phyloP scores from a whole-genome alignment of 2,797 vertebrate species.

The Rhinichthys osculus region DNA sequence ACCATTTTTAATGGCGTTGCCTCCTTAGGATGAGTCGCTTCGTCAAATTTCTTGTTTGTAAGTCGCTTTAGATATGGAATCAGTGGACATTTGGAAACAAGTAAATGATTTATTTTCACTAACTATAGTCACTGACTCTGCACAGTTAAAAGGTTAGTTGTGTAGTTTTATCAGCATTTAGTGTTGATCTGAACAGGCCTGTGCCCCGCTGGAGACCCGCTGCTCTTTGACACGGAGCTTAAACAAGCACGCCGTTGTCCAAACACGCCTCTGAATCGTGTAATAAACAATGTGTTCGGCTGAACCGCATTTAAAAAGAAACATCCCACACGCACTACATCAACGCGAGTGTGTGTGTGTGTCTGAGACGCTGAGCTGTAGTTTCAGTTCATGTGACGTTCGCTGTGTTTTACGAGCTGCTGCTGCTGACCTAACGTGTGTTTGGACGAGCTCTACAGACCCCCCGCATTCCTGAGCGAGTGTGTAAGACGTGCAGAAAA shows the following conservation, averaged over 20 bases:
- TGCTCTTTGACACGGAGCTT: conserved; percentile 17
- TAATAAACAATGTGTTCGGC: conserved; percentile 53
- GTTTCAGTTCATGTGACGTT: conserved; percentile 41
- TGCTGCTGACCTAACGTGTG: conserved; percentile 33
- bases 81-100: too few relatives aligned
- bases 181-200: background rate
- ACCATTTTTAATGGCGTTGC: background rate
- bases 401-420: conserved; percentile 54
- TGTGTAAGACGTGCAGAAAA: conserved; percentile 24
- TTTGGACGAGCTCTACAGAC: conserved; percentile 41
- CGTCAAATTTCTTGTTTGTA: background rate
- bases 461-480: conserved; percentile 63
- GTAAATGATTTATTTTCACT: background rate
- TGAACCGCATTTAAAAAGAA: conserved; percentile 31
- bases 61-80: background rate
- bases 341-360: conserved; percentile 1
- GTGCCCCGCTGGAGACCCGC: background rate
- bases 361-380: background rate
- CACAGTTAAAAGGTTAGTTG: background rate
- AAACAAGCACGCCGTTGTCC: conserved; percentile 35
- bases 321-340: conserved; percentile 24
- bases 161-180: background rate
- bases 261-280: conserved; percentile 37
- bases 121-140: background rate
- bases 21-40: background rate